These are phyloP conservation scores for Tholera decimalis DNA, from an alignment of 2,888 invertebrate species.

Conservation along the genomic window DNA sequence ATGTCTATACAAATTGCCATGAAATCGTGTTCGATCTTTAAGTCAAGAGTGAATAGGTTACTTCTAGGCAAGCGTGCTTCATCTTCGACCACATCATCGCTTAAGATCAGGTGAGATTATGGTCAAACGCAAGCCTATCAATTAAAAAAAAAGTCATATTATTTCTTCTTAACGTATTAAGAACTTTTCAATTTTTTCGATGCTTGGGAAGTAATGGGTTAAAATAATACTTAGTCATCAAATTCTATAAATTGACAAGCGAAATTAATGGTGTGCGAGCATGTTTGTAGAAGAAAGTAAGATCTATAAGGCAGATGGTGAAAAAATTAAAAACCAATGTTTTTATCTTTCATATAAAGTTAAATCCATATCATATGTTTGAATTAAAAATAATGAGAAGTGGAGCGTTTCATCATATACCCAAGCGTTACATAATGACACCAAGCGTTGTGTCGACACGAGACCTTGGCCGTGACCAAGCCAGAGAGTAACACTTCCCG, in stretches of 20 bases:
- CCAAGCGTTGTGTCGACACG: constrained; percentile 68
- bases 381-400: constrained; percentile 68
- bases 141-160: too few species aligned
- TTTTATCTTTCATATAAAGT: constrained; percentile 27
- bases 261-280: not conserved
- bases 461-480: constrained; percentile 91
- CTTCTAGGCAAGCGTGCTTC: too few species aligned
- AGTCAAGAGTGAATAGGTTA: too few species aligned
- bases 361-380: constrained; percentile 59
- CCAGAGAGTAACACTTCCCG: constrained; percentile 81
- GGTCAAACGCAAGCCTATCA: too few species aligned
- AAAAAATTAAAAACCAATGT: constrained; percentile 12
- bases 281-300: constrained; percentile 28
- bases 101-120: too few species aligned
- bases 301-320: constrained; percentile 3
- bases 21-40: too few species aligned
- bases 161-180: too few species aligned
- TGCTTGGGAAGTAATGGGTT: too few species aligned
- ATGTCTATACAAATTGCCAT: too few species aligned
- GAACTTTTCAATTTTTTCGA: too few species aligned
- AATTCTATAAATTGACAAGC: not conserved
- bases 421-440: constrained; percentile 81
- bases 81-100: too few species aligned
- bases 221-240: constrained; percentile 2
- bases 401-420: constrained; percentile 78